These are phyloP conservation scores for Trachelus stipa DNA, from an alignment of 2,888 invertebrate genomes.

Conservation along the genomic window DNA sequence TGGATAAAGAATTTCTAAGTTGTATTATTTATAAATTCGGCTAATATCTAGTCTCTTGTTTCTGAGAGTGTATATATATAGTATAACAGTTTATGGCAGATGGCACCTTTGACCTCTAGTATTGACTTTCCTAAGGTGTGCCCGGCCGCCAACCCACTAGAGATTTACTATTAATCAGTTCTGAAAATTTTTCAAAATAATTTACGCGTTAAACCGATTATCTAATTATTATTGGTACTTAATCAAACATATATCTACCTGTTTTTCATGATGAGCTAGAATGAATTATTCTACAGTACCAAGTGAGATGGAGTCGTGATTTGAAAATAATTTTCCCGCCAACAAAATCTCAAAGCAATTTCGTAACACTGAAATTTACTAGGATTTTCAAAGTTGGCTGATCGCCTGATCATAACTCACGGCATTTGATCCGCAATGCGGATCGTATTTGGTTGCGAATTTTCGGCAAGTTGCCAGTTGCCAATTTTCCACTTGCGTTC, in stretches of 20 bases:
- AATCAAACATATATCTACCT: neutral
- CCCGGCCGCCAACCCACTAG: neutral
- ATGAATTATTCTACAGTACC: neutral
- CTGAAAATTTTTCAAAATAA: neutral
- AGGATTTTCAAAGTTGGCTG: neutral
- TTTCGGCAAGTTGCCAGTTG: slow-evolving; percentile 15
- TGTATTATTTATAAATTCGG: neutral
- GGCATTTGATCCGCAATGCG: slow-evolving; percentile 21
- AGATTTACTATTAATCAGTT: neutral
- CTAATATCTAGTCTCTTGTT: neutral
- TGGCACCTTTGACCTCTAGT: neutral
- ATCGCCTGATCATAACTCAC: neutral
- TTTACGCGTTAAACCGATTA: neutral
- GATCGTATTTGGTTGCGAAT: slow-evolving; percentile 9
- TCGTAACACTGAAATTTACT: neutral
- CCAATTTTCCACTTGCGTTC: slow-evolving; percentile 8
- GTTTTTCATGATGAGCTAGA: neutral
- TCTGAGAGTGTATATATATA: neutral
- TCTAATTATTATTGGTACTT: neutral
- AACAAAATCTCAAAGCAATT: neutral
- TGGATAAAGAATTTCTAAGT: neutral
- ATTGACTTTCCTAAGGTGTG: neutral
- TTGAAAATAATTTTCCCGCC: neutral
- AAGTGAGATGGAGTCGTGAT: neutral
- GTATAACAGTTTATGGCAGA: neutral